Base-by-base conservation (phyloP, 2,113 vertebrate species). In the Cryptoleucopteryx plumbea region DNA sequence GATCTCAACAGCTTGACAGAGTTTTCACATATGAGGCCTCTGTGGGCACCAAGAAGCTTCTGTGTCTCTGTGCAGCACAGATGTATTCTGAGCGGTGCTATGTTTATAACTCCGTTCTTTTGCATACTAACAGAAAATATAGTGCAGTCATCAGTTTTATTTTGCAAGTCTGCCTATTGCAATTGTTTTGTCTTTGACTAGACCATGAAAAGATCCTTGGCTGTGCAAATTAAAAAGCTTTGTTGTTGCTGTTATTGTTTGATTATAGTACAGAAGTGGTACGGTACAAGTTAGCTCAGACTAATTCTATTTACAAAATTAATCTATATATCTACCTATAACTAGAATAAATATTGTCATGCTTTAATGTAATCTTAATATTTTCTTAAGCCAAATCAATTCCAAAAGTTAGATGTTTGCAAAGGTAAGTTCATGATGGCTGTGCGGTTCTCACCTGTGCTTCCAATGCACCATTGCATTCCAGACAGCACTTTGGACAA, bases 91-190 rank as follows among this genome's bases (percentile, higher is more conserved):
- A 48, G 52, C 0, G 0, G 10, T 79, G 72, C 40, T 62, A 20
- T 3, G 0, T 62, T 80, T 86, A 3, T 70, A 47, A 26, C 38
- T 86, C 42, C 0, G 0, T 78, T 86, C 22, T 67, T 81, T 63
- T 1, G 6, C 43, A 27, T 82, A 4, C 34, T 63, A 20, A 50
- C 19, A 13, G 42, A 3, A 23, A 74, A 50, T 56, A 50, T 61
- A 75, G 36, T 68, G 62, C 58, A 88, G 63, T 59, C 77, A 63
- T 78, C 47, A 59, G 65, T 83, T 95, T 82, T 47, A 79, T 82
- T 93, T 84, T 82, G 27, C n/a, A 82, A 8, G 8, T 50, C 31
- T 86, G 34, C 40, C 18, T 68, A 2, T 32, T 91, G n/a, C 48
- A 43, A 7, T 91, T 66, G 19, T 53, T 74, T 93, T 84, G 6